Evolutionary conservation across 2,113 vertebrate species (phyloP).

Genomic region (Hypanus sabinus): DNA sequence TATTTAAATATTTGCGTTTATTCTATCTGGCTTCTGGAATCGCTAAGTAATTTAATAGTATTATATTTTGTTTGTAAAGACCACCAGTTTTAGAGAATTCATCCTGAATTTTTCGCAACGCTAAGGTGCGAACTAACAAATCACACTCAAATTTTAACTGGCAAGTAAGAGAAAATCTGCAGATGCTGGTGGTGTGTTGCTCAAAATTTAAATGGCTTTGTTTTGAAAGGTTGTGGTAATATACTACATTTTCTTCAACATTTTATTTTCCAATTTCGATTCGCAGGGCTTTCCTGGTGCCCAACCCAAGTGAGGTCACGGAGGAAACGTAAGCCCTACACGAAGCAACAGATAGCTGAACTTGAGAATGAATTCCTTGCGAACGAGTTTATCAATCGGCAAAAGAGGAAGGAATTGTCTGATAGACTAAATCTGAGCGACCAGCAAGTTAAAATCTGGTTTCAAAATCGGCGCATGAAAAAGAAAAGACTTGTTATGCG

Average conservation of each 20-base stretch:
- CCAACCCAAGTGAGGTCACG: constrained; percentile 71
- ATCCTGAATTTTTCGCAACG: background rate
- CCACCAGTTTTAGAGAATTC: background rate
- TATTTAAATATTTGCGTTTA: background rate
- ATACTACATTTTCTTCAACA: background rate
- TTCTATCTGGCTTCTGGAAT: background rate
- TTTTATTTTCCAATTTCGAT: constrained; percentile 24
- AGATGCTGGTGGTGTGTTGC: no score
- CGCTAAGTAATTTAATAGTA: background rate
- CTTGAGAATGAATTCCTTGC: constrained; percentile 87
- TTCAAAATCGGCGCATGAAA: constrained; percentile 84
- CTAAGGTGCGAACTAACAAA: background rate
- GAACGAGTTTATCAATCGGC: constrained; percentile 87
- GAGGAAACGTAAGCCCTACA: constrained; percentile 90
- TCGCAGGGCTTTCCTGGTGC: constrained; percentile 80
- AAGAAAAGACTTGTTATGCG: constrained; percentile 85
- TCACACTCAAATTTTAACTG: background rate
- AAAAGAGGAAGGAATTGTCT: constrained; percentile 84
- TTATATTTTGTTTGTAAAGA: background rate
- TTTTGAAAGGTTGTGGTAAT: background rate
- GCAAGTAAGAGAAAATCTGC: no score
- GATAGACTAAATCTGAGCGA: constrained; percentile 76
- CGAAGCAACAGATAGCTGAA: constrained; percentile 83
- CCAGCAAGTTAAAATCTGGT: constrained; percentile 73
- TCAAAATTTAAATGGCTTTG: background rate